phyloP scores from a whole-genome alignment of 2,113 vertebrate species.

The Mus musculus region DNA sequence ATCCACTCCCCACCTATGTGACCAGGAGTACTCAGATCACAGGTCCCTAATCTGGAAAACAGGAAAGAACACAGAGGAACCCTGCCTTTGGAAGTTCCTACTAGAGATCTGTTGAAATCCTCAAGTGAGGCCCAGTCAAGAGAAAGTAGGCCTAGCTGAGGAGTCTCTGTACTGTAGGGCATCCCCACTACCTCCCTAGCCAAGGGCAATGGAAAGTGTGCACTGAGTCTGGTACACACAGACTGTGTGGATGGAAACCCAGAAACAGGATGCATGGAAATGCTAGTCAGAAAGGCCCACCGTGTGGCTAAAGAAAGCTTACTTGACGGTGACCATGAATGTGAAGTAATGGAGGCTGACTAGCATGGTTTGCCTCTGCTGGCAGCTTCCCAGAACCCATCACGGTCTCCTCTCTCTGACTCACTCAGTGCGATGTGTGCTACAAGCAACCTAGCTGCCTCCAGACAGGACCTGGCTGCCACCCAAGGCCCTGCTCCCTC shows the following conservation, averaged over 20 bases:
- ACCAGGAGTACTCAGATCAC: background rate
- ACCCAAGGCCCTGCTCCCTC: constrained; percentile 54
- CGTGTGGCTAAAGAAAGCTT: background rate
- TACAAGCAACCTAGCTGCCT: background rate
- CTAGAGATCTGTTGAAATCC: background rate
- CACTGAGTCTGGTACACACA: rapidly evolving
- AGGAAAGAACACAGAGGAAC: background rate
- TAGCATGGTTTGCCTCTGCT: background rate
- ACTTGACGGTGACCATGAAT: too few species aligned
- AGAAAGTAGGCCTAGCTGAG: background rate
- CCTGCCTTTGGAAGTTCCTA: background rate
- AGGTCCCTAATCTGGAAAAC: background rate
- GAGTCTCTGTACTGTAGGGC: background rate
- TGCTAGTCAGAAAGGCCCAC: background rate
- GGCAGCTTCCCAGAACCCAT: background rate
- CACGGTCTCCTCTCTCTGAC: background rate
- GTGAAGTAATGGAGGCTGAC: background rate
- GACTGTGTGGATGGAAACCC: background rate
- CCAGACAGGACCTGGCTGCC: constrained; percentile 35
- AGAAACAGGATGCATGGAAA: background rate
- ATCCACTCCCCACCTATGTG: background rate
- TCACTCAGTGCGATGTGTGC: background rate
- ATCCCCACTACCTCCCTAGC: background rate
- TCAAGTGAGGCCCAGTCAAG: background rate
- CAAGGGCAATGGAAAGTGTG: background rate